Evolutionary conservation across 92 coral and sea anemone species (phyloP), one percentile per base, ranked within the genome.

Genomic region (Anthopleura xanthogrammica): DNA sequence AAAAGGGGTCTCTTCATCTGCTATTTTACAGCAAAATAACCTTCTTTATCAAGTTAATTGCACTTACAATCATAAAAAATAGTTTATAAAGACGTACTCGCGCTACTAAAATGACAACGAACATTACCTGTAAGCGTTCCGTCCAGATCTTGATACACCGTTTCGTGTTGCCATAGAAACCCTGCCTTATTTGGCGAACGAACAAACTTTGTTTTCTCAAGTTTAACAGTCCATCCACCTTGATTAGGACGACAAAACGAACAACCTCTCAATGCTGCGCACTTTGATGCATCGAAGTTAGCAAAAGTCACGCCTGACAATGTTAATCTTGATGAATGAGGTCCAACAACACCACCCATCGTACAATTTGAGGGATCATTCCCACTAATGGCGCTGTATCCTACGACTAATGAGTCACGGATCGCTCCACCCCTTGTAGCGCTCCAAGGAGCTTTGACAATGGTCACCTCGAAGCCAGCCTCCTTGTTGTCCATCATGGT

Each of bases 161-260:
- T 78, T 48, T 95, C 95, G 83, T 95, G 98, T 76, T 93, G 88
- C 98, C 98, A 95, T 83, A 87, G 81, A 78, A 95, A 95, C 56
- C 87, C 94, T 5, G 93, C 91, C 85, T 81, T 91, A 50, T 91
- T 89, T 4, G 93, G 91, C 39, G 98, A 83, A 54, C 86, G 81
- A 12, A 89, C 74, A 42, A 95, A 84, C 52, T 55, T 77, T 16
- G 82, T 81, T 48, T 91, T 87, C 80, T 90, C 89, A 50, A 95
- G 87, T 66, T 80, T 87, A 43, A 90, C 90, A 42, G 86, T 91
- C 89, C 90, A 93, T 19, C 98, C 98, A 60, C 98, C 98, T 65
- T 90, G 85, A 64, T 81, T 78, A 10, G 60, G 60, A 40, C 85
- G 86, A 56, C 98, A 95, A 77, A 93, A 93, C 16, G 98, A 92